These are phyloP conservation scores for Colistium nudipinnis DNA, from an alignment of 2,113 vertebrate species.

Conservation along the genomic window DNA sequence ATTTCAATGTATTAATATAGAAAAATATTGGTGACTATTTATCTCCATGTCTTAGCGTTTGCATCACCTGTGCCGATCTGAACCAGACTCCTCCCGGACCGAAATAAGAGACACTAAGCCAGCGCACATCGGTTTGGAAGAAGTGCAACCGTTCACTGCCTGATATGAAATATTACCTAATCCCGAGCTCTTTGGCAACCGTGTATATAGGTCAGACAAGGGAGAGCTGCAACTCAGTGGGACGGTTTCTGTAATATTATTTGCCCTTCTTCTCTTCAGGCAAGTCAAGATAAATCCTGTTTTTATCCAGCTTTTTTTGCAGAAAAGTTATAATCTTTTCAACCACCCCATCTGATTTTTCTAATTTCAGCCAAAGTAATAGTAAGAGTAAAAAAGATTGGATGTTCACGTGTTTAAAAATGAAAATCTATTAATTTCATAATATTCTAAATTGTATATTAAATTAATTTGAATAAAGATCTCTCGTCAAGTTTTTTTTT, in stretches of 20 bases:
- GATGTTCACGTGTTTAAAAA: no score
- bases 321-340: no score
- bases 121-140: conserved; percentile 8
- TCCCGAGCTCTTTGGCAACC: neutral
- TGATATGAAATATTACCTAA: neutral
- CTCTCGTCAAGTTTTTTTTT: no score
- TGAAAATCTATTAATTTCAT: no score
- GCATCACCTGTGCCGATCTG: conserved; percentile 48
- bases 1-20: neutral
- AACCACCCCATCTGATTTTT: no score
- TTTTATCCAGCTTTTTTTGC: no score
- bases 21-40: neutral
- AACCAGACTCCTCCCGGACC: conserved; percentile 6
- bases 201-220: neutral
- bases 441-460: no score
- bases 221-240: neutral
- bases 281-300: no score
- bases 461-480: no score
- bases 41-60: conserved; percentile 52
- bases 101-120: conserved; percentile 22
- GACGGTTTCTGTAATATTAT: neutral
- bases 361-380: no score
- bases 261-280: neutral
- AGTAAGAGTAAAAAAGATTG: no score
- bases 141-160: conserved; percentile 1